Evolutionary conservation across 2,797 vertebrate species (phyloP).

Genomic region (Pseudotriccus pelzelni): DNA sequence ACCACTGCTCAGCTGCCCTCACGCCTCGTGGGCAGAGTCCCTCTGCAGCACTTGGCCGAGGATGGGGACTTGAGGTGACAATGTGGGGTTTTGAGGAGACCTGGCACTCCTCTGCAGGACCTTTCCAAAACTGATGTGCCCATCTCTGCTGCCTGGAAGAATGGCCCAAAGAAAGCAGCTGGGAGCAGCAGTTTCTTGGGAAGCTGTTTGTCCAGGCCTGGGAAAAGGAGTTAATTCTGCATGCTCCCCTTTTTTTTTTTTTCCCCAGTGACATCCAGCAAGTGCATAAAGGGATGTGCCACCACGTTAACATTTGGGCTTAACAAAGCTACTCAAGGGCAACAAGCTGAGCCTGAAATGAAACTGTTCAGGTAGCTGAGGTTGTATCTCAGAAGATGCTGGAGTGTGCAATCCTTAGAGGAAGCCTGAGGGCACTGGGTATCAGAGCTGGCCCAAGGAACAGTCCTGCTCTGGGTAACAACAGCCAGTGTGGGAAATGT

Average conservation of each 20-base stretch:
- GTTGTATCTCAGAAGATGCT: background rate
- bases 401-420: background rate
- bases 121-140: background rate
- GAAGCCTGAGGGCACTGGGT: background rate
- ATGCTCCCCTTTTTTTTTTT: background rate
- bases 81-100: background rate
- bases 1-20: background rate
- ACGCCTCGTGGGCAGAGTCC: background rate
- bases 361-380: background rate
- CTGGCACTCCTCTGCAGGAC: background rate
- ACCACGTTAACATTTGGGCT: background rate
- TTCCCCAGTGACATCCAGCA: background rate
- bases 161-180: background rate
- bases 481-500: background rate
- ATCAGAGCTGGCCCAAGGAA: background rate
- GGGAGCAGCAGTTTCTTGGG: background rate
- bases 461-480: background rate
- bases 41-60: background rate
- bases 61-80: background rate
- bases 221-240: background rate
- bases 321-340: background rate
- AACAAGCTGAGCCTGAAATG: background rate
- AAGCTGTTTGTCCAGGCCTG: background rate
- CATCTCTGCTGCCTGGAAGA: background rate
- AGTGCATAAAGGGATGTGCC: background rate